phyloP scores from a whole-genome alignment of 2,113 vertebrate genomes.

The Nothobranchius furzeri region DNA sequence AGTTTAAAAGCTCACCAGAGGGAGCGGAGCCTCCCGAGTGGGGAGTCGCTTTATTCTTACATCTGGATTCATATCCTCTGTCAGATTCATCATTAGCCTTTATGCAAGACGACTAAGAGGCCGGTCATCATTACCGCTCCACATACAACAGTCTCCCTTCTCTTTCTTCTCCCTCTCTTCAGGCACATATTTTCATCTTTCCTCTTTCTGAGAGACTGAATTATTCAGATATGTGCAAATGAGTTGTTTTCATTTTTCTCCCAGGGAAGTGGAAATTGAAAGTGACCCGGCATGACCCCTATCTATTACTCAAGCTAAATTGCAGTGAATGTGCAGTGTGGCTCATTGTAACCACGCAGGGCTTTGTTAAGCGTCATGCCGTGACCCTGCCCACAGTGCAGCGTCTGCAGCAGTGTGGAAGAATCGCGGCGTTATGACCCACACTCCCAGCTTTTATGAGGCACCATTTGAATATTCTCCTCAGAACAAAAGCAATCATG shows the following conservation, averaged over 20 bases:
- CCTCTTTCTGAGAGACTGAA: slow-evolving; percentile 76
- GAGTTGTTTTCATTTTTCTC: slow-evolving; percentile 97
- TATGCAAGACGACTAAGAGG: slow-evolving; percentile 80
- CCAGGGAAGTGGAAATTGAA: slow-evolving; percentile 97
- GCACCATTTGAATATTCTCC: slow-evolving; percentile 80
- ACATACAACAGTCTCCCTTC: slow-evolving; percentile 61
- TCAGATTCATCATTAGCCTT: slow-evolving; percentile 90
- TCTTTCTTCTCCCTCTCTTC: slow-evolving; percentile 55
- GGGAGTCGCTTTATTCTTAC: slow-evolving; percentile 90
- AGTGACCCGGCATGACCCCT: slow-evolving; percentile 94
- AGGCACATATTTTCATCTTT: slow-evolving; percentile 58
- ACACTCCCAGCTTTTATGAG: slow-evolving; percentile 83
- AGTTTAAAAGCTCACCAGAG: slow-evolving; percentile 97
- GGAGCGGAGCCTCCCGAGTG: slow-evolving; percentile 87
- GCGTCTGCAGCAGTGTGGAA: slow-evolving; percentile 87
- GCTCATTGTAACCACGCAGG: slow-evolving; percentile 86
- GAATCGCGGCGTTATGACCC: slow-evolving; percentile 87
- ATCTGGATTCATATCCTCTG: slow-evolving; percentile 95
- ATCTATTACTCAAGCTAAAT: slow-evolving; percentile 98
- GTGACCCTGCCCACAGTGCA: slow-evolving; percentile 81
- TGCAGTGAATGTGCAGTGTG: slow-evolving; percentile 91
- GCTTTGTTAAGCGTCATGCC: slow-evolving; percentile 91
- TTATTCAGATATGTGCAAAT: slow-evolving; percentile 99
- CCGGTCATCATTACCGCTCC: slow-evolving; percentile 83
- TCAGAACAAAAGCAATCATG: slow-evolving; percentile 73